phyloP scores from a whole-genome alignment of 2,888 invertebrate species.

The Ornithoptera alexandrae region DNA sequence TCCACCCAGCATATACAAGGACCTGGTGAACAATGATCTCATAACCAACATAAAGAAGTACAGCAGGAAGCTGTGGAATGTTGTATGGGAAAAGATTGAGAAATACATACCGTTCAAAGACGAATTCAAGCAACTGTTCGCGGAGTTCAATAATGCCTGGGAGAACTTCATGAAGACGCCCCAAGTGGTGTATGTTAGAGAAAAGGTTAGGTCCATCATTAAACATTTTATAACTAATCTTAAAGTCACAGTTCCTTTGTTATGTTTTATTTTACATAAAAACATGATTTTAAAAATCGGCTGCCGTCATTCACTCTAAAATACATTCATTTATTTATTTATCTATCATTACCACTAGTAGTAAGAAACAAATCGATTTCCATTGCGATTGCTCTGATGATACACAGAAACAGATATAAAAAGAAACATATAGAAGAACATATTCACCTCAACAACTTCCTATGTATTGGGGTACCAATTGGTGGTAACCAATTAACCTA shows the following conservation, averaged over 20 bases:
- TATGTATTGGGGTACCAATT: too few relatives aligned
- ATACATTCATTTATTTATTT: neutral
- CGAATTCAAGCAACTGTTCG: conserved; percentile 61
- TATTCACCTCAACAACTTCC: too few relatives aligned
- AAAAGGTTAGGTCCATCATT: conserved; percentile 52
- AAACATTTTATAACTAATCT: too few relatives aligned
- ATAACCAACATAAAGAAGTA: conserved; percentile 90
- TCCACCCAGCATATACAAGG: conserved; percentile 83
- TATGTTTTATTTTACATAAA: neutral
- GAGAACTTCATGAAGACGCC: conserved; percentile 66
- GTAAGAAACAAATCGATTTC: neutral
- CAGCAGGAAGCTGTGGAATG: conserved; percentile 81
- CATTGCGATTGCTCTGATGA: too few relatives aligned
- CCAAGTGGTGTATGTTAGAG: conserved; percentile 67
- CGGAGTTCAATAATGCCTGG: conserved; percentile 68
- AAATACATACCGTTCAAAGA: conserved; percentile 73
- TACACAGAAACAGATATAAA: too few relatives aligned
- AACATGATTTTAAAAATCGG: neutral
- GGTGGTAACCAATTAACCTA: too few relatives aligned
- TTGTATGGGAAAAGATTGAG: conserved; percentile 65
- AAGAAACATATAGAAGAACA: too few relatives aligned
- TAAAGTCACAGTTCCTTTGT: too few relatives aligned
- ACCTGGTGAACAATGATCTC: conserved; percentile 87
- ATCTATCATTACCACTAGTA: neutral
- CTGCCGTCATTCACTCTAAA: neutral